Conservation (phyloP, 2,888 invertebrate species). For the Sturmia bella region DNA sequence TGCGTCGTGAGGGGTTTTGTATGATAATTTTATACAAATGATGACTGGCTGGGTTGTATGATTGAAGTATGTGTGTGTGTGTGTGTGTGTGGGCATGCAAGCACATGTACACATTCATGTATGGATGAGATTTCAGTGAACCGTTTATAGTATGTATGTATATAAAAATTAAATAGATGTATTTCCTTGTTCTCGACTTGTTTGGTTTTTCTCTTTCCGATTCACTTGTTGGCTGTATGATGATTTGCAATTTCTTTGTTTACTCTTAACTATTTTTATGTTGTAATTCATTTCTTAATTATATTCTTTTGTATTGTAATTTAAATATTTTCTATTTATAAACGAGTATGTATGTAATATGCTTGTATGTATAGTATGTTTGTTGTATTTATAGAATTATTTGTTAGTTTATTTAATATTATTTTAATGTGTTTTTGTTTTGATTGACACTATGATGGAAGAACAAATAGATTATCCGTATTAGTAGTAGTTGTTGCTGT, state of each 20-base stretch:
- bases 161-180: conserved; percentile 2
- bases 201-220: not conserved
- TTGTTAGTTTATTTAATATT: conserved; percentile 26
- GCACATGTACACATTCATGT: not conserved
- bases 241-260: conserved; percentile 9
- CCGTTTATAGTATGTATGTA: no score
- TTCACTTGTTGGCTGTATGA: not conserved
- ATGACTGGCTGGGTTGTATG: not conserved
- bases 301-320: not conserved
- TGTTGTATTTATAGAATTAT: conserved; percentile 3
- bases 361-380: not conserved
- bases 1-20: conserved; percentile 4
- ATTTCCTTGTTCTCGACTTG: not conserved
- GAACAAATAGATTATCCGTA: conserved; percentile 82
- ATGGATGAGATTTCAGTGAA: not conserved
- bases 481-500: conserved; percentile 59
- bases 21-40: conserved; percentile 33
- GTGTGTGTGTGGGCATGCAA: no score
- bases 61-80: no score
- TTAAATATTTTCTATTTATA: conserved; percentile 3
- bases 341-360: conserved; percentile 14
- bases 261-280: not conserved
- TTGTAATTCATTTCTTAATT: not conserved
- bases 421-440: conserved; percentile 68
- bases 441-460: conserved; percentile 82